Evolutionary conservation across 2,888 invertebrate species (phyloP).

Genomic region (Nycteola revayana): DNA sequence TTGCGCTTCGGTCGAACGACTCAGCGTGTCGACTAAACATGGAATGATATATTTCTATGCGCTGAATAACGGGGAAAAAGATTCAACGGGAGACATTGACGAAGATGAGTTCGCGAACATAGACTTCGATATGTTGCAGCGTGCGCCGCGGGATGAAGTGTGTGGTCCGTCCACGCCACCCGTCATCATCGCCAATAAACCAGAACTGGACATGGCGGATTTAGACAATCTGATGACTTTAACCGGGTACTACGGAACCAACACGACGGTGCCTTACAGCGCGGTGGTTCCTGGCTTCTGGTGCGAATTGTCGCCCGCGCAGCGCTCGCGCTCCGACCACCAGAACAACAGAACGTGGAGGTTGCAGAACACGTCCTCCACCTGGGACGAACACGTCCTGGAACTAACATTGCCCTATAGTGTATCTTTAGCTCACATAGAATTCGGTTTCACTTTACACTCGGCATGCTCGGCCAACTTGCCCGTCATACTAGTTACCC

Average conservation of each 20-base stretch:
- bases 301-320: conserved; percentile 96
- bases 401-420: conserved; percentile 92
- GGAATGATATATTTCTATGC: conserved; percentile 93
- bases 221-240: conserved; percentile 87
- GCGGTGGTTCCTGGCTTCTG: conserved; percentile 96
- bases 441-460: conserved; percentile 92
- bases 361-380: conserved; percentile 92
- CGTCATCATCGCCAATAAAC: conserved; percentile 81
- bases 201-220: conserved; percentile 80
- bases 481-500: conserved; percentile 89
- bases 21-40: conserved; percentile 91
- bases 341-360: conserved; percentile 95
- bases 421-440: conserved; percentile 92
- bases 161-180: conserved; percentile 53
- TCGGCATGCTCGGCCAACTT: conserved; percentile 87
- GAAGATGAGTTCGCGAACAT: conserved; percentile 83
- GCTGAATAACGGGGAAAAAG: conserved; percentile 87
- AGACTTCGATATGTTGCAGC: conserved; percentile 69
- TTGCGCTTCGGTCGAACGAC: conserved; percentile 92
- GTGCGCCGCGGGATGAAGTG: conserved; percentile 60
- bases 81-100: conserved; percentile 87
- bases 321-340: conserved; percentile 93
- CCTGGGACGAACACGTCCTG: conserved; percentile 96
- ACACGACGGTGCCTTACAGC: conserved; percentile 84
- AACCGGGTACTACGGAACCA: conserved; percentile 87